Base-by-base conservation (phyloP, 2,113 vertebrate genomes). In the Hiodon tergisus region DNA sequence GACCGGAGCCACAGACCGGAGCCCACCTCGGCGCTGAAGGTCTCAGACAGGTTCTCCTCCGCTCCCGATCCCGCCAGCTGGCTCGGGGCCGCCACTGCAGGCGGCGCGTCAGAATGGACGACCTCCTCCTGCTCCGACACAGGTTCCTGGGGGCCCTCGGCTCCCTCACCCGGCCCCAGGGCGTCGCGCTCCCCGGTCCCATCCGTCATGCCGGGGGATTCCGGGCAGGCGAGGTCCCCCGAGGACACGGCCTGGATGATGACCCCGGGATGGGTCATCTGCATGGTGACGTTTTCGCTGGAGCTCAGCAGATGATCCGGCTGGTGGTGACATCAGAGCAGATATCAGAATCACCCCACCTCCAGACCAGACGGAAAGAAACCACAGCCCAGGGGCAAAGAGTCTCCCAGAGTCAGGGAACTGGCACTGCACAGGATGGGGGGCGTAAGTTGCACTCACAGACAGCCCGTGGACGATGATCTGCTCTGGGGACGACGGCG, bases 401-500 rank as follows among this genome's bases (percentile, higher is more conserved):
- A n/a, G n/a, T n/a, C n/a, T n/a, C n/a, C n/a, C 31, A 31, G 31
- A 31, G 31, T 31, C 31, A 31, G 31, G 31, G 31, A 31, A 31
- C 31, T 31, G 31, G 31, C 31, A 31, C 31, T 55, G 5, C 31
- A 0, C 31, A 31, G 31, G 31, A 31, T 31, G 31, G 31, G 31
- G 31, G 52, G 67, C 5, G 3, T 50, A 17, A 13, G 3, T 61
- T 2, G 88, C 67, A 91, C 93, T 54, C 83, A 99, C 97, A 60
- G 95, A 93, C 79, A 98, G 91, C 81, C 95, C 92, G 80, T 99
- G 97, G 0, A 99, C 93, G 57, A 99, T 98, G 85, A 99, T 99
- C 92, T 99, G 97, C 53, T 98, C 97, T 0, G 96, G 95, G 6
- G 97, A 94, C 14, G 94, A 90, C 0, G 96, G 96, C 0, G 96